Evolutionary conservation across 2,888 invertebrate genomes (phyloP), one percentile per base, ranked within the genome.

Genomic region (Calephelis perditalis): DNA sequence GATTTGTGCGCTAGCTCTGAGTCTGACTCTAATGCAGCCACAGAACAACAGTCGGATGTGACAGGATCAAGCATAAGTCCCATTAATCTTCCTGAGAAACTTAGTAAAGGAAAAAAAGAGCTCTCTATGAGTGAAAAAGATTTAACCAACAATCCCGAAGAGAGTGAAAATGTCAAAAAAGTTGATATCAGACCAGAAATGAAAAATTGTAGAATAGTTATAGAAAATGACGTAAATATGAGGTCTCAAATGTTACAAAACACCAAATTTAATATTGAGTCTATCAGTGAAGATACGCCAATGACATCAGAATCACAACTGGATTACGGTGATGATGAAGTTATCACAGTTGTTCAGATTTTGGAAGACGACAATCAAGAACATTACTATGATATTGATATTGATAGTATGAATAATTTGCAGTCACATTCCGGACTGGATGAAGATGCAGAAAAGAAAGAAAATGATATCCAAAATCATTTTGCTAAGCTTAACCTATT

Each of bases 291-390:
- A n/a, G 52, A 52, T 52, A 11, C 52, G 11, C 54, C 35, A 67
- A 77, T 76, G 73, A 76, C 77, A 68, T 67, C 77, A 62, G 81
- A 79, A 59, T 78, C 83, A 59, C 82, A 83, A 47, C 67, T 81
- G 67, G 79, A 81, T 60, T 86, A 81, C 77, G 83, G 74, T 68
- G 88, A 86, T 75, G 90, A 91, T 73, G 91, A 91, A 71, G 81
- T 91, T 59, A 89, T 91, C 45, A 91, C 91, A 45, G 81, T 91
- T 67, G 87, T 89, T 15, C 91, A 91, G 74, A 91, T 91, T 65
- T 84, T 91, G 12, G 91, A 91, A 67, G 90, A 91, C 81, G 89
- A 89, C 64, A 78, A 85, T 64, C 81, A 81, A 54, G 85, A 86
- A 55, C 67, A 84, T 26, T 88, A 87, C 67, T 89, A 88, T 68